These are phyloP conservation scores for Caenorhabditis sp. DNA, from an alignment of 2,888 invertebrate genomes.

Conservation along the genomic window DNA sequence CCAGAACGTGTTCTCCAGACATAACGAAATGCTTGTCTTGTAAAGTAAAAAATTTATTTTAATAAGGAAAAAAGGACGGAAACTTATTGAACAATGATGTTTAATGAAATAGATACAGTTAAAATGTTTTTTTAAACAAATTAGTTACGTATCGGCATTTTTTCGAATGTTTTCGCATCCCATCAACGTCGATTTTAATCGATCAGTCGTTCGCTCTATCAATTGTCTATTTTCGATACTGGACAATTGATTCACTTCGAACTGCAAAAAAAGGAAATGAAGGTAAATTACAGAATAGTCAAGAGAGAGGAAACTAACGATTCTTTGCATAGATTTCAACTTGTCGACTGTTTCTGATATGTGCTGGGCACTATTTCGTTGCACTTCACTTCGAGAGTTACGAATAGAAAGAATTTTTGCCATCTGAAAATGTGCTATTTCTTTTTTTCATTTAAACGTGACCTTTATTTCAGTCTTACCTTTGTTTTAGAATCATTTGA, in stretches of 20 bases:
- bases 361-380: not conserved
- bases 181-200: not conserved
- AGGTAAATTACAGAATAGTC: not conserved
- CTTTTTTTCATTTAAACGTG: no score
- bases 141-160: no score
- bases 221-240: not conserved
- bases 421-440: not conserved
- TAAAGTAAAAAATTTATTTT: no score
- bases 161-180: no score
- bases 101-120: no score
- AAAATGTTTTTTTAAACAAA: no score
- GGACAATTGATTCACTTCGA: not conserved
- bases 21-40: no score
- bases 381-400: not conserved
- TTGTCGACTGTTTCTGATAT: not conserved
- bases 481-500: not conserved
- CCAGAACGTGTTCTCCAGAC: no score
- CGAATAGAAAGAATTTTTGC: not conserved
- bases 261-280: not conserved
- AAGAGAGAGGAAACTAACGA: not conserved
- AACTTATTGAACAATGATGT: no score
- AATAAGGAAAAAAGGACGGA: no score
- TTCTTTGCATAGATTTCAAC: not conserved
- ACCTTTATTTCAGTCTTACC: no score
- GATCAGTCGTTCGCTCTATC: not conserved